A percentile compares a stretch with the other conserved stretches of the same genome.
phyloP scores from a whole-genome alignment of 2,797 vertebrate species.

The Anguilla pacifica region DNA sequence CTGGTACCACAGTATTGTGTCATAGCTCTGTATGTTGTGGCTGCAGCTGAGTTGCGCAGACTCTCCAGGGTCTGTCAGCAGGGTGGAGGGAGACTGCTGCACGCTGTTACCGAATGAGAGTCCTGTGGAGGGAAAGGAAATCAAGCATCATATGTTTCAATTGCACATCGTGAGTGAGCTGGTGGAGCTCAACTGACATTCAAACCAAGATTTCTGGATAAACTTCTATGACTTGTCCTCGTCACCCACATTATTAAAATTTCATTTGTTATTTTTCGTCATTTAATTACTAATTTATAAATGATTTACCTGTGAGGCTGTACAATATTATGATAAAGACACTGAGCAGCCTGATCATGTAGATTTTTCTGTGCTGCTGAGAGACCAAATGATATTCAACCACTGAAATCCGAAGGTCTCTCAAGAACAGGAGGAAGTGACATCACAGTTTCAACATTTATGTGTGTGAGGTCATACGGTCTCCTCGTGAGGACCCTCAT shows the following conservation, averaged over 20 bases:
- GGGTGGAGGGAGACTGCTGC: slow-evolving; percentile 31
- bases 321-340: too few species aligned
- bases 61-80: neutral
- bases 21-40: slow-evolving; percentile 21
- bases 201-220: neutral
- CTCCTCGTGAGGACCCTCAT: neutral
- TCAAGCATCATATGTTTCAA: neutral
- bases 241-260: neutral
- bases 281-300: neutral
- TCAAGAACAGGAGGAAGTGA: neutral
- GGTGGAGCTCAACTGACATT: neutral
- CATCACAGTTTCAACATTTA: neutral
- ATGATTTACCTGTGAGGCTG: neutral
- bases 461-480: neutral
- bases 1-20: slow-evolving; percentile 61
- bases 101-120: neutral
- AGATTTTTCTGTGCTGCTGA: neutral
- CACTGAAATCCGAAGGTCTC: neutral
- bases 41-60: slow-evolving; percentile 49
- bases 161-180: neutral
- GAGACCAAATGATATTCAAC: neutral
- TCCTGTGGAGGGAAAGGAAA: neutral
- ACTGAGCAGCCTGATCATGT: neutral
- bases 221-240: too few species aligned
- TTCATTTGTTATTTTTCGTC: neutral